Base-by-base conservation (phyloP, 2,888 invertebrate genomes). In the Nomada goodeniana region DNA sequence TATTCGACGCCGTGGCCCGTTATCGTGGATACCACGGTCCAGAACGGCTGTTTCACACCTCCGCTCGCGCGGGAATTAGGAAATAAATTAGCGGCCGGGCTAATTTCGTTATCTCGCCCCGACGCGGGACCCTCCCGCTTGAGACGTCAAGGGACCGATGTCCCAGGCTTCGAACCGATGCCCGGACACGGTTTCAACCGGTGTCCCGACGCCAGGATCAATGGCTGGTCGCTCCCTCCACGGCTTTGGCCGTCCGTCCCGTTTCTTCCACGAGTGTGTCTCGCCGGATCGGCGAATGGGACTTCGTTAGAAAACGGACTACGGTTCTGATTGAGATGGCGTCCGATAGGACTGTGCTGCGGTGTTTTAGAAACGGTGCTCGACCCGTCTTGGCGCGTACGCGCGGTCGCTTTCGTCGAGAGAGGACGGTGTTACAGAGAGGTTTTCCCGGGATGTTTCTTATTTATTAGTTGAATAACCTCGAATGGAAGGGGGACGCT, bases 31-130 rank as follows among this genome's bases (percentile, higher is more conserved):
- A 90, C 91, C 91, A 87, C 87, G 89, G 87, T 83, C 84, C 89
- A 88, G 90, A 93, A 92, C 92, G 93, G 90, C 92, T 93, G 92
- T 93, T 93, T 93, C 93, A 93, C 93, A 93, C 93, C 93, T 93
- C 92, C 92, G 92, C 92, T 92, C 90, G 91, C 88, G 83, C 91
- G 91, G 87, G 92, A 93, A 93, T 93, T 93, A 93, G 93, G 93
- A 92, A 92, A 93, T 93, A 93, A 93, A 93, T 93, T 93, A 93
- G 93, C 91, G 88, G 72, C 89, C 92, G 91, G 91, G 92, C 93
- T 93, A 93, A 93, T 93, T 93, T 93, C 90, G 93, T 93, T 93
- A 93, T 93, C 93, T 93, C 90, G 85, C 76, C 87, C 87, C 87
- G 85, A 88, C 88, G 89, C 57, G 88, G 86, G 89, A 85, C 88